These are phyloP conservation scores for Ceratina calcarata DNA, from an alignment of 1,140 invertebrate genomes.

Conservation along the genomic window DNA sequence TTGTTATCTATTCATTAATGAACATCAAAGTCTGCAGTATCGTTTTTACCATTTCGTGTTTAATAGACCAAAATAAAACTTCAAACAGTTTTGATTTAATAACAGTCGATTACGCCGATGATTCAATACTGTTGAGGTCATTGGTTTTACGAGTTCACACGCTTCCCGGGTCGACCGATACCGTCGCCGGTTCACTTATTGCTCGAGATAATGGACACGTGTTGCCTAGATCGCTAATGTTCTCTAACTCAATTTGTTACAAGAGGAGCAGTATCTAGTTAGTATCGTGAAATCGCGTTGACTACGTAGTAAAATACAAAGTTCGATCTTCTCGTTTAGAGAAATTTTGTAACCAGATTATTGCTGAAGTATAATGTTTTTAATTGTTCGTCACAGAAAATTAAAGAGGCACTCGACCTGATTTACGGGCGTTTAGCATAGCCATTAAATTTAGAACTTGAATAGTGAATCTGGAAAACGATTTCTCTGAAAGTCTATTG, in stretches of 20 bases:
- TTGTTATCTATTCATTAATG: neutral
- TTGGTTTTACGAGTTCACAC: constrained; percentile 38
- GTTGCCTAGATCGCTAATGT: constrained; percentile 20
- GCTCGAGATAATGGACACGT: constrained; percentile 38
- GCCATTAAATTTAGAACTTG: neutral
- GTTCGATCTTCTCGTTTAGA: no score
- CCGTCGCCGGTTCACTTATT: constrained; percentile 19
- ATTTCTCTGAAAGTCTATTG: constrained; percentile 2
- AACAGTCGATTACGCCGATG: neutral
- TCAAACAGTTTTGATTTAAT: neutral
- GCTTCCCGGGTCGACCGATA: constrained; percentile 29
- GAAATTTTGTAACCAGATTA: no score
- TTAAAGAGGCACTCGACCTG: neutral
- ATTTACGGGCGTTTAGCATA: neutral
- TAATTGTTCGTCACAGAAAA: no score
- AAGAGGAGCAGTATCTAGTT: neutral
- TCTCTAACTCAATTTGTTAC: constrained; percentile 13
- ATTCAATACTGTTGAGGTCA: neutral
- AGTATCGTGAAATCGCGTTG: neutral
- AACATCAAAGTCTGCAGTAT: neutral
- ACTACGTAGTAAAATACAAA: no score
- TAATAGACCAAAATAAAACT: no score
- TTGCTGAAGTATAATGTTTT: no score
- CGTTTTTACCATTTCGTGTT: neutral
- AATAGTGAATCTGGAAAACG: no score